These are phyloP conservation scores for Xestia c-nigrum DNA, from an alignment of 2,888 invertebrate species.

Conservation along the genomic window DNA sequence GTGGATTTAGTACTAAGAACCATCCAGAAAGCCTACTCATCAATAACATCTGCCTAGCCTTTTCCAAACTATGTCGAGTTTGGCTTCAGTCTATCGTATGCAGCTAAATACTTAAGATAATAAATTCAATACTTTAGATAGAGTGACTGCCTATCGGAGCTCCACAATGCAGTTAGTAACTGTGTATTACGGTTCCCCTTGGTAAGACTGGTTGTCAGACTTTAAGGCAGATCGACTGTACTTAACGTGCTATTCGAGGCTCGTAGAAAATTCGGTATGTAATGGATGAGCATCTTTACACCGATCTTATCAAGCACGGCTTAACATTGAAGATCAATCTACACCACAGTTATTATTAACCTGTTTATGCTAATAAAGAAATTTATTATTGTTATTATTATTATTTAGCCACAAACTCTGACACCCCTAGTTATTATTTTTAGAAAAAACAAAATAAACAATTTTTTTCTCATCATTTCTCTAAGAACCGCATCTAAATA, in stretches of 20 bases:
- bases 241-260: not conserved
- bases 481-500: not conserved
- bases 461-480: not conserved
- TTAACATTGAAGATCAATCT: not conserved
- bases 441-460: not conserved
- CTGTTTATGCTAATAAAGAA: too few species aligned
- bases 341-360: not conserved
- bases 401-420: not conserved
- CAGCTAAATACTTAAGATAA: not conserved
- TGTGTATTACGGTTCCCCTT: not conserved
- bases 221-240: not conserved
- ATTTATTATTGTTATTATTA: too few species aligned
- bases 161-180: not conserved
- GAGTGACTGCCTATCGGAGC: not conserved
- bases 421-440: not conserved
- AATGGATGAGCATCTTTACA: not conserved
- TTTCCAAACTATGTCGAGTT: not conserved
- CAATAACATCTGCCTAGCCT: not conserved
- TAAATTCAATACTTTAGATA: not conserved
- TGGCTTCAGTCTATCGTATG: not conserved
- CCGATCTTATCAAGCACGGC: not conserved
- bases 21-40: not conserved
- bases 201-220: not conserved
- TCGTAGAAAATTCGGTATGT: not conserved
- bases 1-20: not conserved